phyloP scores from a whole-genome alignment of 2,113 vertebrate species.

The Neodontobutis hainanensis region DNA sequence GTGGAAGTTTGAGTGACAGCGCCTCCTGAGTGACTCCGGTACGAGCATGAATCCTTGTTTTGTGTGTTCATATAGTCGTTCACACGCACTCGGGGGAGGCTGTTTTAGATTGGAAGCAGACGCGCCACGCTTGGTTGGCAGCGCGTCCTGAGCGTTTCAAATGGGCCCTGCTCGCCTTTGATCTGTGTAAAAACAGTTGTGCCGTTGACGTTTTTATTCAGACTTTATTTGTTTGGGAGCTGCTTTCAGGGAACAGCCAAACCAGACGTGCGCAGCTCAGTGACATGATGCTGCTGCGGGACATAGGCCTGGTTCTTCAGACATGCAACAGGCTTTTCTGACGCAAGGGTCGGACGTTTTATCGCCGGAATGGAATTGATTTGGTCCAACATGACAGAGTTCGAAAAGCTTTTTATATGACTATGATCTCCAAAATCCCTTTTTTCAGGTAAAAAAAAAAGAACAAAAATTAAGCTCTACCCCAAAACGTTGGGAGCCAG shows the following conservation, averaged over 20 bases:
- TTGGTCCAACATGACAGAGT: too few relatives aligned
- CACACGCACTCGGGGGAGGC: neutral
- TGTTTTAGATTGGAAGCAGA: slow-evolving; percentile 1
- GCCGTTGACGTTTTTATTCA: neutral
- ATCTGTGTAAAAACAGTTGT: neutral
- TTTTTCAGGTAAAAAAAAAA: too few relatives aligned
- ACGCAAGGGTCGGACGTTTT: too few relatives aligned
- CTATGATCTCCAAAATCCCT: too few relatives aligned
- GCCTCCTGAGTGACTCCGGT: neutral
- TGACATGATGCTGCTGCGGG: too few relatives aligned
- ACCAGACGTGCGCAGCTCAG: neutral
- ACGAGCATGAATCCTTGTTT: slow-evolving; percentile 1
- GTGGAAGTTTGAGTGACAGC: slow-evolving; percentile 32
- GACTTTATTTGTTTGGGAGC: neutral
- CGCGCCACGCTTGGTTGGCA: neutral
- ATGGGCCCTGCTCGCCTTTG: neutral
- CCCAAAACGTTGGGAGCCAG: too few relatives aligned
- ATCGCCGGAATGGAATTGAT: too few relatives aligned
- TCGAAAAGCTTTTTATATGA: too few relatives aligned
- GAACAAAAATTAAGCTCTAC: too few relatives aligned
- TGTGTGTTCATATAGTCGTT: neutral
- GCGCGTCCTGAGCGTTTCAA: neutral
- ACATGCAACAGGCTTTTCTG: too few relatives aligned
- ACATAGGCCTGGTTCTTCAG: too few relatives aligned
- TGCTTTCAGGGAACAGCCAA: neutral